phyloP scores from a whole-genome alignment of 2,797 vertebrate genomes.

The Calcarius lapponicus region DNA sequence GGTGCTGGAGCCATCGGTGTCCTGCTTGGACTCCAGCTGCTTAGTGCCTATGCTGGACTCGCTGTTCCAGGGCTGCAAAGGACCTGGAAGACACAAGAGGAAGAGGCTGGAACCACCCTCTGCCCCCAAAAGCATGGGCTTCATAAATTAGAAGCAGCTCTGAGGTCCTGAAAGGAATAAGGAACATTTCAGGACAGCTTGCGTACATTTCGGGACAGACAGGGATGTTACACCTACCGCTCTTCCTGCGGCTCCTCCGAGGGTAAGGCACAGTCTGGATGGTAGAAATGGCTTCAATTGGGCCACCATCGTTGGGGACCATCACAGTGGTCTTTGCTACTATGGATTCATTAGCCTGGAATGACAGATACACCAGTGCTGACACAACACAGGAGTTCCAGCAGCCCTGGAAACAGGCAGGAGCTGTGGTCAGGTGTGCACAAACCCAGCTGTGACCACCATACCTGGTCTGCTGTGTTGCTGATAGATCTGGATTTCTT shows the following conservation, averaged over 20 bases:
- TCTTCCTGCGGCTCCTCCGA: slow-evolving; percentile 86
- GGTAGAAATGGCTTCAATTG: slow-evolving; percentile 92
- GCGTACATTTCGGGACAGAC: accelerated
- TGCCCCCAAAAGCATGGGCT: neutral
- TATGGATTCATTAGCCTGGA: slow-evolving; percentile 90
- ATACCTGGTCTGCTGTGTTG: slow-evolving; percentile 82
- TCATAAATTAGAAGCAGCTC: neutral
- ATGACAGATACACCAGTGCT: accelerated
- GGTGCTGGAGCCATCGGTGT: slow-evolving; percentile 77
- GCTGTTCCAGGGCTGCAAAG: slow-evolving; percentile 86
- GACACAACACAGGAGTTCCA: accelerated
- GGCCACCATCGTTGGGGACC: slow-evolving; percentile 87
- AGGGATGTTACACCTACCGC: slow-evolving; percentile 72
- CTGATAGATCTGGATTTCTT: slow-evolving; percentile 90
- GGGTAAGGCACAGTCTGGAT: slow-evolving; percentile 90
- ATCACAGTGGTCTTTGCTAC: slow-evolving; percentile 93
- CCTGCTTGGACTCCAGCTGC: slow-evolving; percentile 63
- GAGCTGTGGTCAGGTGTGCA: accelerated
- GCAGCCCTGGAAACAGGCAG: neutral
- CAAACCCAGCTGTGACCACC: neutral
- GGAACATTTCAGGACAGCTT: accelerated
- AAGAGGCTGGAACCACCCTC: neutral
- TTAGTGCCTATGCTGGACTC: slow-evolving; percentile 83
- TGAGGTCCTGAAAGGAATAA: neutral
- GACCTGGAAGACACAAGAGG: slow-evolving; percentile 50